phyloP scores from a whole-genome alignment of 2,888 invertebrate species.

The Cataglyphis livida region DNA sequence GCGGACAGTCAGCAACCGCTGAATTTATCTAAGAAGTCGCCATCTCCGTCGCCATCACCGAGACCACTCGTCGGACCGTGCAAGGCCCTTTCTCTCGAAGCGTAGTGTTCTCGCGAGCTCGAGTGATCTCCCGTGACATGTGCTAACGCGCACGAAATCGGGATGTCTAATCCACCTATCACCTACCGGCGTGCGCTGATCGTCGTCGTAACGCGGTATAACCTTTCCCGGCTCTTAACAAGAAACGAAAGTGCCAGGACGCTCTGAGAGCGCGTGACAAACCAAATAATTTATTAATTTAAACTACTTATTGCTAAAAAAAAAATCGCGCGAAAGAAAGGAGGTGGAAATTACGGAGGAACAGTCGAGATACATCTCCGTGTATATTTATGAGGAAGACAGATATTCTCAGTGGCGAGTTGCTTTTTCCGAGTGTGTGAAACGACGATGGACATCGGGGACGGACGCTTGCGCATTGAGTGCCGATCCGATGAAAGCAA shows the following conservation, averaged over 20 bases:
- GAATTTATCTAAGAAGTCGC: conserved; percentile 95
- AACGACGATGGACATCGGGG: conserved; percentile 16
- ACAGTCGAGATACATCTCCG: conserved; percentile 26
- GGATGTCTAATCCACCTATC: conserved; percentile 53
- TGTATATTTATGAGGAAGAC: conserved; percentile 39
- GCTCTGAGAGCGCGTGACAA: conserved; percentile 85
- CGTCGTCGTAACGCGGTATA: conserved; percentile 22
- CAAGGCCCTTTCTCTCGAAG: conserved; percentile 85
- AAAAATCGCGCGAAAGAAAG: conserved; percentile 56
- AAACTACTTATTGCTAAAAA: conserved; percentile 75
- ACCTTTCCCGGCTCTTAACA: conserved; percentile 22
- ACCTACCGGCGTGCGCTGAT: conserved; percentile 37
- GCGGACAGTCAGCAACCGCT: conserved; percentile 94
- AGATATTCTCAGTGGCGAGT: conserved; percentile 37
- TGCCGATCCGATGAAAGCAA: conserved; percentile 37
- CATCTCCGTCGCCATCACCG: conserved; percentile 92
- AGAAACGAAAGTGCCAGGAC: conserved; percentile 84
- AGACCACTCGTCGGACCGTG: conserved; percentile 86
- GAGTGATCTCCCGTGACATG: conserved; percentile 44
- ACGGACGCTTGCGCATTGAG: conserved; percentile 48
- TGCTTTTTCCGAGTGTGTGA: conserved; percentile 49
- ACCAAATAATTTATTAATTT: conserved; percentile 86
- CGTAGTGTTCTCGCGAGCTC: conserved; percentile 80
- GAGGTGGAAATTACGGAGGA: conserved; percentile 46
- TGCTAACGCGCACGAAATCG: conserved; percentile 42